phyloP scores from a whole-genome alignment of 2,113 vertebrate species.

The Passer montanus region DNA sequence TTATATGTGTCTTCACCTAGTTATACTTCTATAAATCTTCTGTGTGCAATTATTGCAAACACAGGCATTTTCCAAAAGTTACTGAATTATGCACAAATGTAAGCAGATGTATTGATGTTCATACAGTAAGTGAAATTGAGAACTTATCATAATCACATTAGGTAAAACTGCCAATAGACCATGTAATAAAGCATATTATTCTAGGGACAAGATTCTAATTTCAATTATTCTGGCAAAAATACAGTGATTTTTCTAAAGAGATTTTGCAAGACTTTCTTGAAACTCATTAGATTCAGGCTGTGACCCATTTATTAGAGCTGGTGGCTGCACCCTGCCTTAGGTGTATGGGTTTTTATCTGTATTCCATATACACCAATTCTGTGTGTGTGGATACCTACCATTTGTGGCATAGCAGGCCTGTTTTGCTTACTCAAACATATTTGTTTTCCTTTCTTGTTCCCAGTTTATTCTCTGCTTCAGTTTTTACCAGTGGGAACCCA shows the following conservation, averaged over 20 bases:
- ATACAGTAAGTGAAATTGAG: constrained; percentile 62
- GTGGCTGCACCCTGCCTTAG: neutral
- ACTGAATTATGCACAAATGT: constrained; percentile 65
- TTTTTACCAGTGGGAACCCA: constrained; percentile 96
- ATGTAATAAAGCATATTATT: constrained; percentile 60
- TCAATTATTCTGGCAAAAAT: neutral
- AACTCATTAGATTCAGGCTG: neutral
- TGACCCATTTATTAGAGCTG: neutral
- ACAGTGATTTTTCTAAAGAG: neutral
- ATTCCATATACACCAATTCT: neutral
- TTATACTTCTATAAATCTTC: constrained; percentile 66
- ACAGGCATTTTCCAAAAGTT: constrained; percentile 60
- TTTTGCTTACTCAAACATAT: neutral
- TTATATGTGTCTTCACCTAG: constrained; percentile 42
- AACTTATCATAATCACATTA: constrained; percentile 69
- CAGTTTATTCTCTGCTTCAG: constrained; percentile 96
- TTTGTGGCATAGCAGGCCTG: neutral
- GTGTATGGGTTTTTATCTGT: neutral
- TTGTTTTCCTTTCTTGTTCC: constrained; percentile 13
- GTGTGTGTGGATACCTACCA: neutral
- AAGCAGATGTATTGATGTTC: constrained; percentile 71
- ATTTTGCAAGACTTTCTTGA: constrained; percentile 3
- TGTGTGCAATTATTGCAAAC: constrained; percentile 54
- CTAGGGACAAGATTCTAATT: constrained; percentile 30
- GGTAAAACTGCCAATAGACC: constrained; percentile 59